Base-by-base conservation (phyloP, 1,140 invertebrate species). In the Ephestia elutella region DNA sequence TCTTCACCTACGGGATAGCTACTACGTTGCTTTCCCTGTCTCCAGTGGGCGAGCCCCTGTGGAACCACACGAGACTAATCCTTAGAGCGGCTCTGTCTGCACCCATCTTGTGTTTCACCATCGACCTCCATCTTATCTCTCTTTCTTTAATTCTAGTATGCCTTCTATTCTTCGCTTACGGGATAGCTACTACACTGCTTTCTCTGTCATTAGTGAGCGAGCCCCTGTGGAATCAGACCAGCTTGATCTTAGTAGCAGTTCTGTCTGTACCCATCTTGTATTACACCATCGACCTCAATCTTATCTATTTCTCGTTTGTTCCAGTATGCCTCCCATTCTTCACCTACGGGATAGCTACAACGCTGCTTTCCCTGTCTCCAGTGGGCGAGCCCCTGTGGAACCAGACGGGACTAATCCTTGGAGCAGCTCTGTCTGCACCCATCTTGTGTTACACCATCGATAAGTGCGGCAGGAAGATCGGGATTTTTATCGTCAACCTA, bases 1-100 rank as follows among this genome's bases (percentile, higher is more conserved):
- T 80, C 66, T 74, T 85, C 49, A 81, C 78, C 5, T 71, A 85
- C 63, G 80, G 82, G 13, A 57, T 82, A 0, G 75, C 81, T 20
- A 75, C 75, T 10, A 73, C 70, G 0, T 66, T 65, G n/a, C 56
- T 85, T 1, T 71, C 71, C 0, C 60, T 25, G 0, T 25, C 54
- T 2, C 32, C 59, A n/a, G 60, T 75, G 10, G 57, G 61, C 2
- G 75, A 78, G 0, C 72, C 78, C 4, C 3, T 8, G 25, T 81
- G 76, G 76, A 75, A 70, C 3, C 68, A 70, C 5, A 73, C 70
- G 0, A 63, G 73, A 0, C 51, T 81, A 7, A 64, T 82, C 0
- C 30, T 79, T 0, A 66, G 62, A 0, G 67, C 80, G 0, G 64
- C 65, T 5, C 3, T 70, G 1, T 63, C 76, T 8, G 67, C 68